Evolutionary conservation across 2,888 invertebrate genomes (phyloP), one percentile per base, ranked within the genome.

Genomic region (Trachelus troglodyta): DNA sequence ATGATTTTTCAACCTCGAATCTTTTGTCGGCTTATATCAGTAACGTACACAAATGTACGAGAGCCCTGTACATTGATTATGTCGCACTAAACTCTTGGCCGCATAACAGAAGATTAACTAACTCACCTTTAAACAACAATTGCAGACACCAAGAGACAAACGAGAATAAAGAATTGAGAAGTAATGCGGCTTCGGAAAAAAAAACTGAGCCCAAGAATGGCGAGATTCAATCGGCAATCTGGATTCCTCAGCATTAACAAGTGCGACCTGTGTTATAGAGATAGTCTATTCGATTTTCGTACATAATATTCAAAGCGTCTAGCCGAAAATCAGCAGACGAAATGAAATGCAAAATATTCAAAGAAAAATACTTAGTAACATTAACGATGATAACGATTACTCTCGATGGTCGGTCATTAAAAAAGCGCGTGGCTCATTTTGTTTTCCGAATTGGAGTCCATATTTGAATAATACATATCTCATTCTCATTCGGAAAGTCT

Each of bases 101-200:
- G 56, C 23, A 23, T 56, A 6, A 56, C 56, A 23, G 23, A 23
- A 23, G 23, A 9, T 56, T 56, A 23, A 56, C 56, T 56, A 56
- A 56, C 56, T 56, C 56, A 56, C 56, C 23, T 56, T 71, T 34
- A 71, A 71, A 71, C 71, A 34, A 71, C 71, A 71, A 71, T 71
- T 71, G 12, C 71, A 71, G 71, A 71, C 34, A 33, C 33, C 71
- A 34, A 31, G 71, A 71, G 33, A 31, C 71, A 34, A 71, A 71
- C 71, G 71, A 71, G 71, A 31, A 31, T 71, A 71, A 56, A 56
- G 56, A 56, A 23, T 56, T 56, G 56, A 56, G 71, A 71, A 34
- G 33, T 34, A 34, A 71, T 71, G 33, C 71, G 31, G 71, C 71
- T 71, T 71, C 71, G 71, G 71, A 71, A 71, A 71, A 71, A 23